Evolutionary conservation across 2,888 invertebrate genomes (phyloP).

Genomic region (Allolobophora icterica): DNA sequence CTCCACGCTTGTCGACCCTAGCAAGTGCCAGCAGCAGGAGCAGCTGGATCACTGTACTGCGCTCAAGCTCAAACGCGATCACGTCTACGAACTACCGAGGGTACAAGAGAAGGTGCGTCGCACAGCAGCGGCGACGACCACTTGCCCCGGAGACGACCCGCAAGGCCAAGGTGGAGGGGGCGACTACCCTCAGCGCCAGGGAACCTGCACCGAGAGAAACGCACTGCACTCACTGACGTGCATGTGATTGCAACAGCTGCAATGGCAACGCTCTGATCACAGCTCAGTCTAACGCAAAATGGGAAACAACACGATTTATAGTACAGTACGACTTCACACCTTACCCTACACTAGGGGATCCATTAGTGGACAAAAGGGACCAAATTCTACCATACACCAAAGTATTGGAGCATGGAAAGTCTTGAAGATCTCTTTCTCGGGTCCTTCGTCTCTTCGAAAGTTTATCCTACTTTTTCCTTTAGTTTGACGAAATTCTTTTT

Average conservation of each 20-base stretch:
- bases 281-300: neutral
- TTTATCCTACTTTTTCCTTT: no score
- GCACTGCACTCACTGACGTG: slow-evolving; percentile 6
- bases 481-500: no score
- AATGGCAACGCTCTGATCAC: neutral
- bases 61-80: slow-evolving; percentile 17
- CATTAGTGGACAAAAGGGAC: no score
- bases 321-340: no score
- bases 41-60: slow-evolving; percentile 9
- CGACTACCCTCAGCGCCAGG: neutral
- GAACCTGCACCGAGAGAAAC: neutral
- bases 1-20: neutral
- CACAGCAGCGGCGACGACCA: neutral
- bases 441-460: neutral
- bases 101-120: neutral
- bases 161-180: neutral
- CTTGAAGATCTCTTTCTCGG: neutral
- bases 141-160: neutral
- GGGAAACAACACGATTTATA: no score
- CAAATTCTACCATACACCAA: no score
- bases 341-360: no score
- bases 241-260: neutral
- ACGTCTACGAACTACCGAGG: slow-evolving; percentile 17
- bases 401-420: neutral
- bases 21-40: neutral